phyloP scores from a whole-genome alignment of 2,797 vertebrate species.

The Glossophaga mutica region DNA sequence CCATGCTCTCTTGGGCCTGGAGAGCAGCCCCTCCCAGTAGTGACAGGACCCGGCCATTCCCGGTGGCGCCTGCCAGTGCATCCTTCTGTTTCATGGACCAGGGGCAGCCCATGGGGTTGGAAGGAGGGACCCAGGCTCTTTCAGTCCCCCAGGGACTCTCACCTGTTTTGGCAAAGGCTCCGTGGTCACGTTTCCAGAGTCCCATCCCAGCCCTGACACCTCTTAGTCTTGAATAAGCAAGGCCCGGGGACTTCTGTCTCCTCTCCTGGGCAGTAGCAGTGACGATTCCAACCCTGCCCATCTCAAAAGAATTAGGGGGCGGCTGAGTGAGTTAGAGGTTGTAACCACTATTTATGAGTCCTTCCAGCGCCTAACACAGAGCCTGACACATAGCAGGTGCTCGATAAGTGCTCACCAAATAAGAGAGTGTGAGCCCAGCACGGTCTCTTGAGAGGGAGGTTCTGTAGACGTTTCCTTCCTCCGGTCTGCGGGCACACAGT shows the following conservation, averaged over 20 bases:
- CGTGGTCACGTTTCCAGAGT: not conserved
- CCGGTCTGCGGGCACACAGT: no score
- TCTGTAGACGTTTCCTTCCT: not conserved
- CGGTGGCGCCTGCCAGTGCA: accelerated
- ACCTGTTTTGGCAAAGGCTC: constrained; percentile 42
- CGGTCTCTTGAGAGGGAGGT: not conserved
- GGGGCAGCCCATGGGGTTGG: not conserved
- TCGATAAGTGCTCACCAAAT: not conserved
- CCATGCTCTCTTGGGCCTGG: not conserved
- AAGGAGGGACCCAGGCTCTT: not conserved
- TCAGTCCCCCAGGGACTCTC: not conserved
- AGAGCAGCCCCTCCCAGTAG: not conserved
- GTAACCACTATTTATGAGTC: not conserved
- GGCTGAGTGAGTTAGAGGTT: not conserved
- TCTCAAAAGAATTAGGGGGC: not conserved
- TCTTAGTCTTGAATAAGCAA: not conserved
- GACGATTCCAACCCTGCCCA: not conserved
- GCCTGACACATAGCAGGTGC: not conserved
- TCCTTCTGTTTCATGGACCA: not conserved
- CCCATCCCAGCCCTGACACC: not conserved
- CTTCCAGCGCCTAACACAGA: not conserved
- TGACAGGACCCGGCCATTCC: not conserved
- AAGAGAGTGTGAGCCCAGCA: not conserved
- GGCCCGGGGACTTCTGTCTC: not conserved
- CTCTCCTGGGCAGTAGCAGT: not conserved